Percentiles rank a stretch among this genome's conserved stretches.
Conservation (phyloP, 2,113 vertebrate species). For the Rhabdomys dilectus region DNA sequence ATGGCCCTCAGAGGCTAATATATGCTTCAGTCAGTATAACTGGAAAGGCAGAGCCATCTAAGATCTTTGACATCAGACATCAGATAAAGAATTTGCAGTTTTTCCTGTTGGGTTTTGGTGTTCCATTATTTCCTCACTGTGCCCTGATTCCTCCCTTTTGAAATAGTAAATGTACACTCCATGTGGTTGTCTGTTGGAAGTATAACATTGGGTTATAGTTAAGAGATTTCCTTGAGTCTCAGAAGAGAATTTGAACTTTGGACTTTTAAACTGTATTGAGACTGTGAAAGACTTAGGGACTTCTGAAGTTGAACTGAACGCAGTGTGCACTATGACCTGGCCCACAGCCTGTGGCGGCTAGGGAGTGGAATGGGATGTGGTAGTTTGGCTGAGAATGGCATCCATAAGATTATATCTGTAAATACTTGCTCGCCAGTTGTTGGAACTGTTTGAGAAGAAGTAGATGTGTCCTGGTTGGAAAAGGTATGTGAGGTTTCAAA, state of each 20-base stretch:
- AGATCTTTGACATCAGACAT: background rate
- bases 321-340: background rate
- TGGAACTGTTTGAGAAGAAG: background rate
- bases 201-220: background rate
- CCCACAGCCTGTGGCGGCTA: background rate
- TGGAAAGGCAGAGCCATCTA: background rate
- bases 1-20: background rate
- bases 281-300: background rate
- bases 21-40: background rate
- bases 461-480: background rate
- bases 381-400: background rate
- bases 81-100: background rate
- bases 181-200: background rate
- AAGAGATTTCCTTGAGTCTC: background rate
- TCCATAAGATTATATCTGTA: background rate
- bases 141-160: background rate
- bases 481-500: background rate
- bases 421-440: background rate
- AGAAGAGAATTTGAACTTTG: background rate
- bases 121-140: background rate
- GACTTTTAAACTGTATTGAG: background rate
- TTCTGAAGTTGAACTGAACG: background rate
- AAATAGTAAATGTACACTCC: background rate
- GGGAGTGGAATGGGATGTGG: background rate
- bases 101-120: background rate